Percentiles rank a stretch among this genome's conserved stretches.
phyloP scores from a whole-genome alignment of 1,140 invertebrate species.

The Phymastichus coffea region DNA sequence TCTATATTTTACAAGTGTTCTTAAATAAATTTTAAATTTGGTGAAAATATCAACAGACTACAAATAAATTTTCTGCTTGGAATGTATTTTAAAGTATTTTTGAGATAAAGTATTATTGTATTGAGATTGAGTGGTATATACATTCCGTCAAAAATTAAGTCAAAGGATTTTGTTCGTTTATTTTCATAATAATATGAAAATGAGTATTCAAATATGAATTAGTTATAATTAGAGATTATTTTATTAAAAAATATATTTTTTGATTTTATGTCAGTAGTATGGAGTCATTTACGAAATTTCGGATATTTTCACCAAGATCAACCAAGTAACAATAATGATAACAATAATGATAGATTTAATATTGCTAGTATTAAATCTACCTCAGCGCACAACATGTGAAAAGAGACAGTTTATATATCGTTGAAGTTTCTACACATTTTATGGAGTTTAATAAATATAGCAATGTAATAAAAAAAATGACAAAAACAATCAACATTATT shows the following conservation, averaged over 20 bases:
- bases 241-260: background rate
- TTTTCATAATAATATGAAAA: constrained; percentile 1
- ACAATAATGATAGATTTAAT: constrained; percentile 16
- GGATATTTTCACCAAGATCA: constrained; percentile 6
- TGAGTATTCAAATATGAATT: too few relatives aligned
- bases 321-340: too few relatives aligned
- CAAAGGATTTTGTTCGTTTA: background rate
- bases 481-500: background rate
- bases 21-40: too few relatives aligned
- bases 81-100: too few relatives aligned
- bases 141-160: too few relatives aligned
- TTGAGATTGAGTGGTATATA: too few relatives aligned
- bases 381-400: constrained; percentile 7
- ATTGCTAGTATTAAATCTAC: constrained; percentile 22
- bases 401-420: constrained; percentile 1
- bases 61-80: too few relatives aligned
- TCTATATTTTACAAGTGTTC: too few relatives aligned
- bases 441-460: constrained; percentile 8
- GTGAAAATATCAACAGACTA: too few relatives aligned
- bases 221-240: background rate
- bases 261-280: background rate
- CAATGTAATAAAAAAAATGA: constrained; percentile 8
- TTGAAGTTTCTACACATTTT: too few relatives aligned
- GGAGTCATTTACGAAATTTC: too few relatives aligned
- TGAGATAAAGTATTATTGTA: too few relatives aligned